Evolutionary conservation across 2,113 vertebrate genomes (phyloP).

Genomic region (Etheostoma cragini): DNA sequence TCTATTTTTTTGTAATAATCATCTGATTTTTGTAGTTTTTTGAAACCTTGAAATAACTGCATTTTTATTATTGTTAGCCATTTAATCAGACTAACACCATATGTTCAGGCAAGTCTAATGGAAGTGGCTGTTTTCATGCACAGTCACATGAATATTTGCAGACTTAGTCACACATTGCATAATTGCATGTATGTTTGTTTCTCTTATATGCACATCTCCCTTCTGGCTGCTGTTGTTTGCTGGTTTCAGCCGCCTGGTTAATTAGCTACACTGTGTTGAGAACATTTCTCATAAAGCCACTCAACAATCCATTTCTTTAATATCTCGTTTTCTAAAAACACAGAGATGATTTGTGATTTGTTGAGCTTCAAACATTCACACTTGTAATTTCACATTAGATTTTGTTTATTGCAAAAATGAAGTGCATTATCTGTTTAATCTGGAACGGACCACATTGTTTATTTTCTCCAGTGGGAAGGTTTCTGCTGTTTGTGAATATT

Average conservation of each 20-base stretch:
- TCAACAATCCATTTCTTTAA: constrained; percentile 18
- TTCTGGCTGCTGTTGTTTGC: constrained; percentile 30
- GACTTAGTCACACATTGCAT: constrained; percentile 42
- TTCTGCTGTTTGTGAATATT: neutral
- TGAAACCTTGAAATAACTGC: neutral
- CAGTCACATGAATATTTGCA: constrained; percentile 47
- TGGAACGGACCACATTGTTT: neutral
- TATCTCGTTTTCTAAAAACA: constrained; percentile 12
- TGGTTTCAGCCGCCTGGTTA: constrained; percentile 35
- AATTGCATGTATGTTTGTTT: constrained; percentile 19
- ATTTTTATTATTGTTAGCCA: neutral
- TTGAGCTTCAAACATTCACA: constrained; percentile 27
- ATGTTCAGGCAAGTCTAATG: constrained; percentile 1
- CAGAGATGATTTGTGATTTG: constrained; percentile 6
- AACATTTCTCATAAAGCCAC: constrained; percentile 6
- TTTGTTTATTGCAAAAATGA: constrained; percentile 34
- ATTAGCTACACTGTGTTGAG: constrained; percentile 36
- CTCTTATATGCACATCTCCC: neutral
- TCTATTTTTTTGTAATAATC: neutral
- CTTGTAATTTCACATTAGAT: constrained; percentile 14
- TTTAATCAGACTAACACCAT: constrained; percentile 18
- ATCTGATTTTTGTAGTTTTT: constrained; percentile 26
- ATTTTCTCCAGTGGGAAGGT: neutral
- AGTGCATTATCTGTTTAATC: constrained; percentile 23
- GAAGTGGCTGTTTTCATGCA: constrained; percentile 36